These are phyloP conservation scores for Upupa epops DNA, from an alignment of 2,113 vertebrate species.

Conservation along the genomic window DNA sequence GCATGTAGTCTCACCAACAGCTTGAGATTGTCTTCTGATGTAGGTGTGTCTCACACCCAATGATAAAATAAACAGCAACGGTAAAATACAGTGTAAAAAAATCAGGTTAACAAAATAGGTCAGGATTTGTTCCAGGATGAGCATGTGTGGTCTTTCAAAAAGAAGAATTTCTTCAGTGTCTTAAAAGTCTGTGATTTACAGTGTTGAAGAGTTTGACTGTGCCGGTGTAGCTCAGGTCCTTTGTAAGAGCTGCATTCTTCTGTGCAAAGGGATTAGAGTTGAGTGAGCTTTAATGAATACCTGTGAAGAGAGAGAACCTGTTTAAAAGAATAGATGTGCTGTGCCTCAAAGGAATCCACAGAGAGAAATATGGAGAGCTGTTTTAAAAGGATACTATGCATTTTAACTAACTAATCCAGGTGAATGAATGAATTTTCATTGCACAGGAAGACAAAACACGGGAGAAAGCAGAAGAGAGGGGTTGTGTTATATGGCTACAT, in stretches of 20 bases:
- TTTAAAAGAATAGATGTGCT: conserved; percentile 53
- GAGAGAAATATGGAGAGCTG: conserved; percentile 2
- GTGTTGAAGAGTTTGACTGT: neutral
- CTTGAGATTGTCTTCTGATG: neutral
- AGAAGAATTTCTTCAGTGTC: neutral
- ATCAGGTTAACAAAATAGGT: conserved; percentile 29
- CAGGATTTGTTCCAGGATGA: conserved; percentile 17
- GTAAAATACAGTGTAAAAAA: conserved; percentile 12
- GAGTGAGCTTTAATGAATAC: conserved; percentile 54
- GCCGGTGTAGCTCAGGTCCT: neutral
- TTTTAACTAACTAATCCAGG: conserved; percentile 43
- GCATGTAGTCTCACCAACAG: neutral
- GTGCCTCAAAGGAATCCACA: conserved; percentile 17
- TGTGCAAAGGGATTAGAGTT: conserved; percentile 38
- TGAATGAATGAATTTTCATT: conserved; percentile 21
- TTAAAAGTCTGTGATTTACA: neutral
- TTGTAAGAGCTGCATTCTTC: conserved; percentile 34
- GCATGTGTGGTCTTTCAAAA: conserved; percentile 29
- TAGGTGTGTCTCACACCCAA: neutral
- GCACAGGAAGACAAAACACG: neutral
- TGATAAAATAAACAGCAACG: neutral
- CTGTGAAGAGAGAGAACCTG: conserved; percentile 40
- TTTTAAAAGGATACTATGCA: conserved; percentile 16
- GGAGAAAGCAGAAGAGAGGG: neutral
- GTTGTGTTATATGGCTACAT: neutral